Conservation (phyloP, 2,888 invertebrate species). For the Hoplodrina ambigua region DNA sequence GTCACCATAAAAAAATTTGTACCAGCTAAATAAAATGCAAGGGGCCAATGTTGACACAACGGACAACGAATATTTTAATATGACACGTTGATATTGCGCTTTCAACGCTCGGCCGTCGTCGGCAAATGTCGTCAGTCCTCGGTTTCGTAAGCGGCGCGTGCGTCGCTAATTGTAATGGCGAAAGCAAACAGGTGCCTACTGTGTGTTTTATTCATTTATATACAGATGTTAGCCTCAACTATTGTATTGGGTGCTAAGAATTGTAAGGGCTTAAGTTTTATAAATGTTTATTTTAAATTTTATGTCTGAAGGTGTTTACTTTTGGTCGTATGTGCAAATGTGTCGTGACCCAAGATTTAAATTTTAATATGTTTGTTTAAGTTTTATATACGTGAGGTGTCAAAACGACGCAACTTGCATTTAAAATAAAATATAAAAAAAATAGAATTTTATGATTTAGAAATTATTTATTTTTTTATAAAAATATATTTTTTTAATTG, state of each 20-base stretch:
- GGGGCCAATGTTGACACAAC: constrained; percentile 53
- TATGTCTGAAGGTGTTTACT: neutral
- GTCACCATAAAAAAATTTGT: constrained; percentile 15
- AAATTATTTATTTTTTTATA: no score
- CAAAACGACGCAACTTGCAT: neutral
- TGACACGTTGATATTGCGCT: constrained; percentile 58
- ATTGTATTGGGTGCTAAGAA: constrained; percentile 20
- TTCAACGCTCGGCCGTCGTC: constrained; percentile 53
- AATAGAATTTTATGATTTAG: no score
- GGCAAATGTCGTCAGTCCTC: constrained; percentile 62
- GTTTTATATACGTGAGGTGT: constrained; percentile 15
- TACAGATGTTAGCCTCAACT: constrained; percentile 41
- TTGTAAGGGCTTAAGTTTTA: constrained; percentile 21
- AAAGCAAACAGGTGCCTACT: constrained; percentile 73
- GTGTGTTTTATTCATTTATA: constrained; percentile 69
- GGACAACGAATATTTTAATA: constrained; percentile 58
- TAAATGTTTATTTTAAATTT: constrained; percentile 6
- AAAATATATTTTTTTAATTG: no score
- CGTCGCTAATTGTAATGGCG: constrained; percentile 73
- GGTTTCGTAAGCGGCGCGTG: constrained; percentile 74
- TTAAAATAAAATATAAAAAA: no score
- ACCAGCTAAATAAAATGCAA: constrained; percentile 29
- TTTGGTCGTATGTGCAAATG: constrained; percentile 3
- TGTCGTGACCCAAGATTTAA: neutral
- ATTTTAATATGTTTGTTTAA: constrained; percentile 11